Base-by-base conservation (phyloP, 2,113 vertebrate genomes). In the Archocentrus centrarchus region DNA sequence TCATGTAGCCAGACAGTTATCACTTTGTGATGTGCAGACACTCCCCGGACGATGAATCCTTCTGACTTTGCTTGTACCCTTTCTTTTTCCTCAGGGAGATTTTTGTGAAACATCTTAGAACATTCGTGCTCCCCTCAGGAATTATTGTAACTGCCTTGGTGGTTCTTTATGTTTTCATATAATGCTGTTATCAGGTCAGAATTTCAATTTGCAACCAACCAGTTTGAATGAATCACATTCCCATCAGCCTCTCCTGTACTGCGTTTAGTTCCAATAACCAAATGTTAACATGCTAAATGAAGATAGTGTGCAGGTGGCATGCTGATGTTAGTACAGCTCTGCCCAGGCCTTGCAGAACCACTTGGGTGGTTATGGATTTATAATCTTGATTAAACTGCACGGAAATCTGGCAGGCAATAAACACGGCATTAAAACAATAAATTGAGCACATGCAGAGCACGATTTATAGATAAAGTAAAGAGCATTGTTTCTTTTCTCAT, bases 381-480 rank as follows among this genome's bases (percentile, higher is more conserved):
- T 57, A 59, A 50, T 10, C 14, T 27, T 14, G 50, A 41, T 47
- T 81, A 3, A 15, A 47, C 9, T 47, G 27, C 44, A 62, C 53
- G n/a, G 59, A 35, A 30, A 76, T 75, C 35, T 73, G 32, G 11
- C 13, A 77, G 59, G 58, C 50, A 47, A 30, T 87, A 75, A 78
- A 55, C 22, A 9, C 7, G 7, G 1, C 78, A 79, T 55, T 73
- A 50, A 44, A 79, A 83, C 18, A 58, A 59, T 66, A 9, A 83
- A 78, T 30, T 3, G 53, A 59, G 77, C 35, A 22, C 11, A 60
- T 35, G 11, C 6, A 37, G 64, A 66, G 37, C 57, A 77, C 50
- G 39, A 64, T 81, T 79, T 80, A 53, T 27, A 4, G 58, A 59
- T 58, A 27, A 81, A 78, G 82, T 64, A 53, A 75, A 88, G 58